Conservation (phyloP, 2,888 invertebrate species). For the Pristionchus exspectatus region DNA sequence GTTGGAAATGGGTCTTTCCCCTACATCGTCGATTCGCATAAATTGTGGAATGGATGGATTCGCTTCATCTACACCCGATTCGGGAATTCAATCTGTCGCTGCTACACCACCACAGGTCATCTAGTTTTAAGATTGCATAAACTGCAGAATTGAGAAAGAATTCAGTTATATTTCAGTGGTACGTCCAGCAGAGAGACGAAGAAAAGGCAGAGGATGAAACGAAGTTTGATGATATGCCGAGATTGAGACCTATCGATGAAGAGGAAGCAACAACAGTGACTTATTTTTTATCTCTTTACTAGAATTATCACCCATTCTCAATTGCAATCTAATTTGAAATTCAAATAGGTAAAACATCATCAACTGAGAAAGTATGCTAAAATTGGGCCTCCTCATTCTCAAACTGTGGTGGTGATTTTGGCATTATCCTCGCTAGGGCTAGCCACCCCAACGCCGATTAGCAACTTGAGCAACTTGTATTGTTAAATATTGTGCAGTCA, state of each 20-base stretch:
- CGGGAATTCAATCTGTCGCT: slow-evolving; percentile 42
- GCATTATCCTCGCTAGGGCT: too few species aligned
- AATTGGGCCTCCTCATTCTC: too few species aligned
- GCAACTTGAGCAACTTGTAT: too few species aligned
- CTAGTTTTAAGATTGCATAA: neutral
- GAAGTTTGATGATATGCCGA: slow-evolving; percentile 45
- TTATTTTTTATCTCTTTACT: too few species aligned
- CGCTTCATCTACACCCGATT: neutral
- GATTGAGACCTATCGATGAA: neutral
- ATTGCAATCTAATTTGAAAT: too few species aligned
- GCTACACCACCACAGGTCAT: slow-evolving; percentile 2
- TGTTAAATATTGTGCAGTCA: too few species aligned
- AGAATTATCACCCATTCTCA: too few species aligned
- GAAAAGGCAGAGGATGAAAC: slow-evolving; percentile 17
- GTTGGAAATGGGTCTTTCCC: neutral
- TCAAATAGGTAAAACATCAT: too few species aligned
- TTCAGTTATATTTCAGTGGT: neutral
- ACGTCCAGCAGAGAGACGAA: neutral
- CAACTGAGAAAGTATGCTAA: too few species aligned
- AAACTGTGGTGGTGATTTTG: too few species aligned
- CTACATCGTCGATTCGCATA: neutral
- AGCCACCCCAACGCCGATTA: too few species aligned
- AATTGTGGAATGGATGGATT: neutral
- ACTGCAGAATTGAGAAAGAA: neutral
- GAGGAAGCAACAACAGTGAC: neutral